Conservation (phyloP, 2,113 vertebrate species). For the Vombatus ursinus region DNA sequence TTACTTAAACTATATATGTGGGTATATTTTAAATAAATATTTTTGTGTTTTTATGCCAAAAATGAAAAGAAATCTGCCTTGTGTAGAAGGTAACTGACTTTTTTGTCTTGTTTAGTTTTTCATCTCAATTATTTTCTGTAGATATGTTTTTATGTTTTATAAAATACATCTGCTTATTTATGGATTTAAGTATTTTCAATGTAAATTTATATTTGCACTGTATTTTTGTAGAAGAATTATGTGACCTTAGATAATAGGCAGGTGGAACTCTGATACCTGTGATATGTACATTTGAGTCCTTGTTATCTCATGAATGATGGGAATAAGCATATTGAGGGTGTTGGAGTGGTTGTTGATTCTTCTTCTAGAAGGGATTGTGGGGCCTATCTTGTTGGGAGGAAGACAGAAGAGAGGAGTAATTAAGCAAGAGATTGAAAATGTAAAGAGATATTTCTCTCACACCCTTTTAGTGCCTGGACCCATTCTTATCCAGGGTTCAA, state of each 20-base stretch:
- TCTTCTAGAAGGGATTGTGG: not conserved
- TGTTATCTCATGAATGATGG: not conserved
- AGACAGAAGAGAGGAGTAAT: not conserved
- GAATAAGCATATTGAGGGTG: not conserved
- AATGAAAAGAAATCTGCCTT: not conserved
- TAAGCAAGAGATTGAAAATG: not conserved
- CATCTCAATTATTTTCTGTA: not conserved
- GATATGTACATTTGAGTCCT: not conserved
- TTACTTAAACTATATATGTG: not conserved
- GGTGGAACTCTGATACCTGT: not conserved
- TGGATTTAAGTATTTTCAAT: not conserved
- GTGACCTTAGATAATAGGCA: not conserved
- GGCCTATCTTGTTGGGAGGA: not conserved
- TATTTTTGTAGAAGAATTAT: not conserved
- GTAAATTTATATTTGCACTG: not conserved
- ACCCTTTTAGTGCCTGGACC: not conserved
- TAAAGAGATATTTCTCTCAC: not conserved
- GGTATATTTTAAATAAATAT: not conserved
- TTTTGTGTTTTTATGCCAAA: not conserved
- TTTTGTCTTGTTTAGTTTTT: not conserved
- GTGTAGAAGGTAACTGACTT: not conserved
- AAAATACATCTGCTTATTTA: not conserved
- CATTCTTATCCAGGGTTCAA: not conserved
- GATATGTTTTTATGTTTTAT: not conserved
- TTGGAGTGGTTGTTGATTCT: not conserved